Percentiles rank a stretch among this genome's conserved stretches.
These are phyloP conservation scores for Mesoclemmys tuberculata DNA, from an alignment of 2,113 vertebrate genomes.

Conservation along the genomic window DNA sequence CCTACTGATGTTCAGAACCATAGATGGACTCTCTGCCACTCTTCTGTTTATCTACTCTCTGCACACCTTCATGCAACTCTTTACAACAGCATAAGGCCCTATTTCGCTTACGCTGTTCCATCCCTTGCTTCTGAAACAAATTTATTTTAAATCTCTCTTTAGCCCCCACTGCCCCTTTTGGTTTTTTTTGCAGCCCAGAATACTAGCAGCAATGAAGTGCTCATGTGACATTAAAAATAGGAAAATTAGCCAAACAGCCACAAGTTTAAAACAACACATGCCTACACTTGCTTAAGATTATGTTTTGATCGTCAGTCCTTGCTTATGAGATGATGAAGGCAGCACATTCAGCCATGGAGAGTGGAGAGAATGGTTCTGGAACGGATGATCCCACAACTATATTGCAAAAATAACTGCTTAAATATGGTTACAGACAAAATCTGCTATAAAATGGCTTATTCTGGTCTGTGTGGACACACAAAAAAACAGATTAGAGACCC, in stretches of 20 bases:
- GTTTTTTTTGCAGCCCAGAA: background rate
- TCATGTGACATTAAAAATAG: background rate
- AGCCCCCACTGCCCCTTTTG: background rate
- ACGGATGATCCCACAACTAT: background rate
- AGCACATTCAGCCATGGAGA: background rate
- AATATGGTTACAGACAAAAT: background rate
- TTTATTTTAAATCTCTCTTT: background rate
- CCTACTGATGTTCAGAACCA: background rate
- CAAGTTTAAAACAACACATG: background rate
- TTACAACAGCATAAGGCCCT: background rate
- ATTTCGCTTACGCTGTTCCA: background rate
- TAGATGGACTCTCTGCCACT: background rate
- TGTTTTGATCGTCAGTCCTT: background rate
- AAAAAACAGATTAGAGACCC: too few relatives aligned
- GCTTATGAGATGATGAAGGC: background rate
- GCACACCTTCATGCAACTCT: background rate
- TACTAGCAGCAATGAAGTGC: background rate
- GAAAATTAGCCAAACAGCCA: background rate
- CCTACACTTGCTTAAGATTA: too few relatives aligned
- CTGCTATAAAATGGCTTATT: background rate
- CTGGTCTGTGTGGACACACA: too few relatives aligned
- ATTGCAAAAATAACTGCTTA: background rate
- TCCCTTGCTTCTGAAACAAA: background rate
- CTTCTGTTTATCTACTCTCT: background rate
- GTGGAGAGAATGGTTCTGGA: background rate